Evolutionary conservation across 2,113 vertebrate species (phyloP).

Genomic region (Entosphenus tridentatus): DNA sequence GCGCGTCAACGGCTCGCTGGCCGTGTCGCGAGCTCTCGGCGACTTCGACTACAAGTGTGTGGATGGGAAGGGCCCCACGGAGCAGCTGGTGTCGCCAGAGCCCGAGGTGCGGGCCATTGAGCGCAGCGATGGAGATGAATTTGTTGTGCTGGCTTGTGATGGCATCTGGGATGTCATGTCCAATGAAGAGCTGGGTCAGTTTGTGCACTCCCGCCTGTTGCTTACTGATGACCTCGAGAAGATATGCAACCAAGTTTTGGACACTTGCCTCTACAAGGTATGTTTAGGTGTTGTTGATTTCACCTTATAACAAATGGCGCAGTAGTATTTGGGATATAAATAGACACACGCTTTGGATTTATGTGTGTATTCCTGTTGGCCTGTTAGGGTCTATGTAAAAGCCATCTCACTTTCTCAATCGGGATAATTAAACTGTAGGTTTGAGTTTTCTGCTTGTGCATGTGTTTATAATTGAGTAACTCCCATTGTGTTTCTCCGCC

Average conservation of each 20-base stretch:
- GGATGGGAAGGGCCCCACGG: constrained; percentile 86
- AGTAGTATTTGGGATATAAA: too few species aligned
- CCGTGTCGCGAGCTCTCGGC: constrained; percentile 81
- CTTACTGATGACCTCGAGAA: constrained; percentile 77
- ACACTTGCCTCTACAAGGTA: constrained; percentile 99
- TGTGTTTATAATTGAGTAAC: too few species aligned
- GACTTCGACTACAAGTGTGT: constrained; percentile 99
- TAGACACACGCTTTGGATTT: too few species aligned
- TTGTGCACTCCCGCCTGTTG: constrained; percentile 79
- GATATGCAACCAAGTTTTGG: constrained; percentile 95
- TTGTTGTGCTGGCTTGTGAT: constrained; percentile 83
- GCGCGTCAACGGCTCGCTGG: constrained; percentile 84
- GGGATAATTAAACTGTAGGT: too few species aligned
- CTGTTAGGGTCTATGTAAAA: too few species aligned
- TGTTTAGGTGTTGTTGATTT: constrained; percentile 12
- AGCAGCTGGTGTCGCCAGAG: constrained; percentile 94
- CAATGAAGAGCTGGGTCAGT: constrained; percentile 95
- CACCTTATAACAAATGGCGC: too few species aligned
- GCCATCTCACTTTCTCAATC: too few species aligned
- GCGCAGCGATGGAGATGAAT: constrained; percentile 75
- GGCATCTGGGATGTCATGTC: constrained; percentile 99
- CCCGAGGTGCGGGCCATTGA: constrained; percentile 76
- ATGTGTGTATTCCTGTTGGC: too few species aligned
- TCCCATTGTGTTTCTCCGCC: too few species aligned
- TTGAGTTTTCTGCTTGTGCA: too few species aligned